phyloP scores from a whole-genome alignment of 2,888 invertebrate genomes.

The Eupithecia inturbata region DNA sequence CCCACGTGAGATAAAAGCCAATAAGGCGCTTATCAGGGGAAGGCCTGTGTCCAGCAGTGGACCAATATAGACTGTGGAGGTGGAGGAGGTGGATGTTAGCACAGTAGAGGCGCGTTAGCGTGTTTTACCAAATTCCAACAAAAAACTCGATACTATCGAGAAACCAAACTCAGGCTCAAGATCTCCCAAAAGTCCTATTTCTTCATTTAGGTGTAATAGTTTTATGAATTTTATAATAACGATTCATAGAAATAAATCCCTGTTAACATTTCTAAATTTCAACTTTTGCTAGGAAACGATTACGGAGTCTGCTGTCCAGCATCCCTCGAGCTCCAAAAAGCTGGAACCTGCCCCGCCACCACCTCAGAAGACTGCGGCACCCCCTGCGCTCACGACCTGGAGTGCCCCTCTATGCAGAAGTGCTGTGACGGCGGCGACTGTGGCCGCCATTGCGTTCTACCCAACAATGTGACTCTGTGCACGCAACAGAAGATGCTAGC shows the following conservation, averaged over 20 bases:
- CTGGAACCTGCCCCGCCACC: slow-evolving; percentile 89
- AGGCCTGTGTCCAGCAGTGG: no score
- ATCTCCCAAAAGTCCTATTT: neutral
- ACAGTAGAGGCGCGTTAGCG: neutral
- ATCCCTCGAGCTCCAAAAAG: slow-evolving; percentile 89
- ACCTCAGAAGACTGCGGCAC: slow-evolving; percentile 84
- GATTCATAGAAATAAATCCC: neutral
- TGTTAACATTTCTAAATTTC: neutral
- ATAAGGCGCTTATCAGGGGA: no score
- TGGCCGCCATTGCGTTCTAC: slow-evolving; percentile 89
- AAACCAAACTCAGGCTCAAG: neutral
- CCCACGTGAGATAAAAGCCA: no score
- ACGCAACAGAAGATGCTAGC: slow-evolving; percentile 91
- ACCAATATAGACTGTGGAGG: no score
- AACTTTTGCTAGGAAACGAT: slow-evolving; percentile 85
- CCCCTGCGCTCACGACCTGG: slow-evolving; percentile 90
- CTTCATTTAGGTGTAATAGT: neutral
- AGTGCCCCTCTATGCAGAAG: slow-evolving; percentile 92
- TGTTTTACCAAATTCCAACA: neutral
- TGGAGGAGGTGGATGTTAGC: no score
- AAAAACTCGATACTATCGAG: neutral
- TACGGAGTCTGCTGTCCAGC: slow-evolving; percentile 95
- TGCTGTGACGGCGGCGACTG: slow-evolving; percentile 91
- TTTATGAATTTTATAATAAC: neutral
- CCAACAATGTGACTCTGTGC: slow-evolving; percentile 91